phyloP scores from a whole-genome alignment of 2,113 vertebrate species.

The Podarcis muralis region DNA sequence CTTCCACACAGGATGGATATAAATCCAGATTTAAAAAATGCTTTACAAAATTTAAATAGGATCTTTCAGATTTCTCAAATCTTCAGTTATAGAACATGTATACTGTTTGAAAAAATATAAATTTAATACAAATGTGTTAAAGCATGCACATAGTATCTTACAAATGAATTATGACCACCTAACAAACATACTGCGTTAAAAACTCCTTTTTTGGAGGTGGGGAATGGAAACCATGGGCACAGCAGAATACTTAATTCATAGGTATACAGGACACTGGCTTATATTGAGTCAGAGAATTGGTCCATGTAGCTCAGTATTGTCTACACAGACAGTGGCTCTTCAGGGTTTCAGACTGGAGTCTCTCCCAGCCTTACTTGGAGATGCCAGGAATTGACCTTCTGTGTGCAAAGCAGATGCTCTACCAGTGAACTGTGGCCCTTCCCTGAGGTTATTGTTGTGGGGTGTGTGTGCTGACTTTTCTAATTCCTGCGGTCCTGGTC shows the following conservation, averaged over 20 bases:
- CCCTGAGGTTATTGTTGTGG: too few species aligned
- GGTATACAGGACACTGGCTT: too few species aligned
- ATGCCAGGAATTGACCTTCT: too few species aligned
- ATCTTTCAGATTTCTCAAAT: neutral
- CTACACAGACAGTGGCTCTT: too few species aligned
- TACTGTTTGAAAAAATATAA: neutral
- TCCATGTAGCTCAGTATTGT: too few species aligned
- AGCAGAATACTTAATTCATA: too few species aligned
- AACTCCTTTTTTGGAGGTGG: neutral
- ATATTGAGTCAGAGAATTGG: too few species aligned
- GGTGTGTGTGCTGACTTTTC: neutral
- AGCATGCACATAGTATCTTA: neutral
- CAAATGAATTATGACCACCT: neutral
- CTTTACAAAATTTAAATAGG: neutral
- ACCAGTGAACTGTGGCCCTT: too few species aligned
- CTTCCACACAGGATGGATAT: neutral
- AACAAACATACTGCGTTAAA: neutral
- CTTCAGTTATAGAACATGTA: neutral
- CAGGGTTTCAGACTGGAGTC: too few species aligned
- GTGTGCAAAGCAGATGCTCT: too few species aligned
- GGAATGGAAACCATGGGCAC: too few species aligned
- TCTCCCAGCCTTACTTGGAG: too few species aligned
- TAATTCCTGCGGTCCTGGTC: neutral
- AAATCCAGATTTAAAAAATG: neutral
- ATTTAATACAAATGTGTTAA: neutral